Percentiles rank a stretch among this genome's conserved stretches.
Evolutionary conservation across 2,113 vertebrate species (phyloP).

Genomic region (Salvelinus sp.): DNA sequence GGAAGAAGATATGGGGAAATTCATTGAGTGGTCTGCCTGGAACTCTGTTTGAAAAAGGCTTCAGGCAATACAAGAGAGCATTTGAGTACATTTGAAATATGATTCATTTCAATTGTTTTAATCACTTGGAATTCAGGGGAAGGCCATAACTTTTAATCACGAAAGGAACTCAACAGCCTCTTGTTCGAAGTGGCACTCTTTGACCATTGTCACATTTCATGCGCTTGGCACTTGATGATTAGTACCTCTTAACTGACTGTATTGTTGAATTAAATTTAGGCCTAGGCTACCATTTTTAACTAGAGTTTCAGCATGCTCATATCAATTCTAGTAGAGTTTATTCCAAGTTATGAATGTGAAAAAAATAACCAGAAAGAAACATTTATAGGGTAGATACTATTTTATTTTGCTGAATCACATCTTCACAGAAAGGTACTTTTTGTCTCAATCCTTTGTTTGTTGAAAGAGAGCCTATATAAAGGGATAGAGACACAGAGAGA

Average conservation of each 20-base stretch:
- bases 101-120: conserved; percentile 81
- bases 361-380: too few species aligned
- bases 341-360: background rate
- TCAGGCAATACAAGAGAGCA: conserved; percentile 49
- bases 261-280: conserved; percentile 28
- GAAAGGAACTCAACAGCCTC: conserved; percentile 68
- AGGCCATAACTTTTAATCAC: conserved; percentile 77
- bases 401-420: too few species aligned
- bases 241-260: conserved; percentile 52
- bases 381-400: too few species aligned
- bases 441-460: background rate
- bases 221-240: conserved; percentile 57
- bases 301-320: background rate
- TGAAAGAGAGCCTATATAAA: background rate
- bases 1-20: conserved; percentile 57
- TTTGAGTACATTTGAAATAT: conserved; percentile 69
- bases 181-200: conserved; percentile 69
- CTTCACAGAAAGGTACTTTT: background rate
- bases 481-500: background rate
- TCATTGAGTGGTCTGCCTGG: conserved; percentile 41
- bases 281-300: background rate
- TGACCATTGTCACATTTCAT: conserved; percentile 67
- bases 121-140: conserved; percentile 69
- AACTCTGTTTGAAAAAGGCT: conserved; percentile 46
- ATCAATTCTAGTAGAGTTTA: background rate